Base-by-base conservation (phyloP, 2,113 vertebrate genomes). In the Egretta garzetta region DNA sequence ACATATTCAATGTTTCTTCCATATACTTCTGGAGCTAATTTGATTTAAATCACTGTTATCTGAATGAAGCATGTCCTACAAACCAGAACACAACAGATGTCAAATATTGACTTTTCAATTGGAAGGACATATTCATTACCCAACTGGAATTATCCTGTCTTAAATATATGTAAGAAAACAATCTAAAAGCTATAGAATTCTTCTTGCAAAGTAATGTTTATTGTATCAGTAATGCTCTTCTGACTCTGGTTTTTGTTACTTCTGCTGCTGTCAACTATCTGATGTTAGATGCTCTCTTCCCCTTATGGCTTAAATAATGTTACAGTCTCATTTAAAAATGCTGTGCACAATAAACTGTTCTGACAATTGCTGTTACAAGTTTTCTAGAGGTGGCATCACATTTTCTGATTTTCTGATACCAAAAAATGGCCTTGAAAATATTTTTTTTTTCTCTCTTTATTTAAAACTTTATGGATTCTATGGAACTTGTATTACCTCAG, bases 51-150 rank as follows among this genome's bases (percentile, higher is more conserved):
- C 84, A 62, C 88, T 91, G 22, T 89, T 96, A 95, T 93, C 93
- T 93, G 96, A 96, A 93, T 53, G 77, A 62, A 92, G 9, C 22
- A 82, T 52, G 59, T 95, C 86, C 77, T 85, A 95, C 81, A 97
- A 84, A 86, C 73, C 94, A 95, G 94, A 93, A 93, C 84, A 77
- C 49, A 96, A 60, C 80, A 33, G 43, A 64, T 96, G 93, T 87
- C 96, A 95, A 93, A 87, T 94, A 96, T 79, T 88, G 64, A 97
- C 86, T 97, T 98, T 84, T 81, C 70, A 96, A 55, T 68, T 93
- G 95, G 52, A 87, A 83, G 83, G 82, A 67, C 64, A 72, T 68
- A 95, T 88, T 95, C 86, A 66, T 96, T 94, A 85, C 86, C 52
- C 82, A 94, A 4, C 58, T 52, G 35, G 93, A 96, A 96, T 95